A percentile compares a stretch with the other conserved stretches of the same genome.
phyloP scores from a whole-genome alignment of 2,888 invertebrate species.

The Barypeithes pellucidus region DNA sequence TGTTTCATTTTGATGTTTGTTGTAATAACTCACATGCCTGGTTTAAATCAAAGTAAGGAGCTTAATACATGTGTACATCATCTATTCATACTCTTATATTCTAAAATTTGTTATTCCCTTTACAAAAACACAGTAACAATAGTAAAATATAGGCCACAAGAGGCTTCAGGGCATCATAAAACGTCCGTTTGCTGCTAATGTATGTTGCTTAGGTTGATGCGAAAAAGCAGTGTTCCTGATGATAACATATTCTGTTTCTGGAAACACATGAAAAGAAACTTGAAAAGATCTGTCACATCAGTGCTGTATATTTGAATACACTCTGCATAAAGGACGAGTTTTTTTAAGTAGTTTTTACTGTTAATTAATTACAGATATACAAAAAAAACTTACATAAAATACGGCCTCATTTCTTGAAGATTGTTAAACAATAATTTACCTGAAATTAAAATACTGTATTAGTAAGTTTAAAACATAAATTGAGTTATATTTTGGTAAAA shows the following conservation, averaged over 20 bases:
- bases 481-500: too few relatives aligned
- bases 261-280: neutral
- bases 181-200: slow-evolving; percentile 24
- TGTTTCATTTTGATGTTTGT: too few relatives aligned
- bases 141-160: neutral
- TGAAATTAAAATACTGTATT: neutral
- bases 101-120: neutral
- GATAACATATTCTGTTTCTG: slow-evolving; percentile 36
- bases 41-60: neutral
- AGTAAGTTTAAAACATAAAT: neutral
- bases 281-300: neutral
- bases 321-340: neutral
- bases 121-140: neutral
- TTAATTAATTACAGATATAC: too few relatives aligned
- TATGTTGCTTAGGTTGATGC: slow-evolving; percentile 25
- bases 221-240: slow-evolving; percentile 30
- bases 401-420: too few relatives aligned
- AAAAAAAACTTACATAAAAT: too few relatives aligned
- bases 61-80: neutral
- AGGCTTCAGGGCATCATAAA: slow-evolving; percentile 2
- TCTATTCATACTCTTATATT: neutral
- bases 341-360: neutral
- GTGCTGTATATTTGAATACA: neutral
- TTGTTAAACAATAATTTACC: neutral
- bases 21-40: neutral